These are phyloP conservation scores for Steinernema carpocapsae DNA, from an alignment of 2,888 invertebrate species.

Conservation along the genomic window DNA sequence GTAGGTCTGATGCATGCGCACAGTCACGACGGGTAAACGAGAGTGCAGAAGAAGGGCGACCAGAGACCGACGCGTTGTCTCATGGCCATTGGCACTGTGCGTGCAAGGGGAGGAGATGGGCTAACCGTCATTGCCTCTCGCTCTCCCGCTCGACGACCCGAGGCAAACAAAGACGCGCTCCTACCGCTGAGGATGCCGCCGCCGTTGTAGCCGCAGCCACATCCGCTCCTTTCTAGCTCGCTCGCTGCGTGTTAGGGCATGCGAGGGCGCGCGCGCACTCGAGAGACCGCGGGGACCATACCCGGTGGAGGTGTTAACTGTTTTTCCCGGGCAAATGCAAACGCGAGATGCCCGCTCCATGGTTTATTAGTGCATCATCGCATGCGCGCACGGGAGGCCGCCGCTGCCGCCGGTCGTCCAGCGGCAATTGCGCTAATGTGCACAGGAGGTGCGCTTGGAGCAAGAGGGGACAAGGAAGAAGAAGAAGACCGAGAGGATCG, in stretches of 20 bases:
- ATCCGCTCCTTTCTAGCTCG: too few species aligned
- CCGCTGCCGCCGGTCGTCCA: too few species aligned
- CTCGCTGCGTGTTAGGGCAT: too few species aligned
- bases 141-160: slow-evolving; percentile 10
- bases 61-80: background rate
- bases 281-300: slow-evolving; percentile 32
- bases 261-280: background rate
- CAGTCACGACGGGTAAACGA: too few species aligned
- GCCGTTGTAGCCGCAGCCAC: background rate
- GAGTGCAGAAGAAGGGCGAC: too few species aligned
- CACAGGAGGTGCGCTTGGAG: too few species aligned
- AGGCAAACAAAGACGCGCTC: slow-evolving; percentile 29
- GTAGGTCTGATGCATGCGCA: too few species aligned
- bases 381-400: background rate
- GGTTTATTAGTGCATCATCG: slow-evolving; percentile 24
- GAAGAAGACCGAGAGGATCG: slow-evolving; percentile 20
- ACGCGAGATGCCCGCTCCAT: slow-evolving; percentile 20
- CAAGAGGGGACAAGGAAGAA: background rate
- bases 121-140: background rate
- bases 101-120: background rate
- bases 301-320: slow-evolving; percentile 33
- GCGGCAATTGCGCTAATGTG: too few species aligned
- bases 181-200: slow-evolving; percentile 3
- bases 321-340: slow-evolving; percentile 24
- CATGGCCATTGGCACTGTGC: slow-evolving; percentile 33